Evolutionary conservation across 2,888 invertebrate genomes (phyloP).

Genomic region (Scaptomyza tumidula): DNA sequence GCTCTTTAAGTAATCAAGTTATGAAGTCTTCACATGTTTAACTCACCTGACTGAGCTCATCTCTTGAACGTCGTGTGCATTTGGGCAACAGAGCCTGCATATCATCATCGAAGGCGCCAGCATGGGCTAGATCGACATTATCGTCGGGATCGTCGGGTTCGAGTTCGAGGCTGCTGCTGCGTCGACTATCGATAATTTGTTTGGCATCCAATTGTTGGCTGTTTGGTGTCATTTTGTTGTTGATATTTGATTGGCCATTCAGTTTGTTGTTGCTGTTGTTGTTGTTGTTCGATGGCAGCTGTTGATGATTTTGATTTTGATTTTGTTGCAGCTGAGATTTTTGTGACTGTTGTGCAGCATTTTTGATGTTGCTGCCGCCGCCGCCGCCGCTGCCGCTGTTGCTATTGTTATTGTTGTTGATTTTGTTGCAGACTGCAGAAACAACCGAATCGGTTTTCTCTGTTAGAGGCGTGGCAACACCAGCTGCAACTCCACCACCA

Average conservation of each 20-base stretch:
- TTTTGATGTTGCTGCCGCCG: constrained; percentile 60
- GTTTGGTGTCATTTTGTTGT: constrained; percentile 48
- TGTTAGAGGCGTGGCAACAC: constrained; percentile 38
- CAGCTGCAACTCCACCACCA: constrained; percentile 29
- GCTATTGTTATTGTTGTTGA: constrained; percentile 40
- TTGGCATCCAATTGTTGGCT: constrained; percentile 48
- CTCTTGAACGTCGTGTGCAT: constrained; percentile 82
- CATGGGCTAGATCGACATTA: constrained; percentile 77
- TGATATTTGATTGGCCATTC: constrained; percentile 64
- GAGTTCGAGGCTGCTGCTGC: constrained; percentile 64
- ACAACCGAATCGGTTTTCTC: constrained; percentile 40
- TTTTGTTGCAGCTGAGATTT: constrained; percentile 62
- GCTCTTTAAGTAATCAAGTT: too few relatives aligned
- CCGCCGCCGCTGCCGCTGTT: constrained; percentile 38
- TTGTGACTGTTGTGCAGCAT: constrained; percentile 57
- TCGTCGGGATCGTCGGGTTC: constrained; percentile 62
- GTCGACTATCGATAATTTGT: constrained; percentile 39
- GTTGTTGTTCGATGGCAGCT: constrained; percentile 51
- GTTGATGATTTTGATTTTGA: constrained; percentile 54
- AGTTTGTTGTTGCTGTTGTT: constrained; percentile 53
- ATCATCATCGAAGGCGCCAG: constrained; percentile 83
- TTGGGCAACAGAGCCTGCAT: constrained; percentile 84
- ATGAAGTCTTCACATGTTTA: too few relatives aligned
- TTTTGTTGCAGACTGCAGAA: constrained; percentile 38
- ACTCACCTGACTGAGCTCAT: constrained; percentile 85